Percentiles rank a stretch among this genome's conserved stretches.
These are phyloP conservation scores for Collichthys lucidus DNA, from an alignment of 2,113 vertebrate genomes.

Conservation along the genomic window DNA sequence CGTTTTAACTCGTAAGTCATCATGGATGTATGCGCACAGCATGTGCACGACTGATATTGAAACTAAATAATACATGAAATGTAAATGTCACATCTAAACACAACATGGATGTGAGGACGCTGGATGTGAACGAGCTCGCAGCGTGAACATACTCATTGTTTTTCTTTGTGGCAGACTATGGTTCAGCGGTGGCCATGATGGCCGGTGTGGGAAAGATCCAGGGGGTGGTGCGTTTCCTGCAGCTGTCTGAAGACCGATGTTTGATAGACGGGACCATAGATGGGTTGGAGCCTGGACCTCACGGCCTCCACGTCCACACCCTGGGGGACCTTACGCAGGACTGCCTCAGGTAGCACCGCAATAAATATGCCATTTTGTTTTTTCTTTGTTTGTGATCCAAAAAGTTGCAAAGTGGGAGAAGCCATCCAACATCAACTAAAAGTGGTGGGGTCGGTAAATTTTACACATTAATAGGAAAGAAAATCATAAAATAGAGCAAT, in stretches of 20 bases:
- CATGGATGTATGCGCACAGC: too few species aligned
- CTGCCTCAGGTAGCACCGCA: constrained; percentile 84
- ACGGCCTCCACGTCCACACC: constrained; percentile 90
- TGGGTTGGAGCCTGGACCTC: constrained; percentile 86
- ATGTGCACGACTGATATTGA: not conserved
- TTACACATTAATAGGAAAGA: too few species aligned
- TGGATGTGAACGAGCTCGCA: not conserved
- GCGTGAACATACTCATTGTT: not conserved
- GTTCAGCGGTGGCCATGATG: constrained; percentile 90
- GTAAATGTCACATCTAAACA: not conserved
- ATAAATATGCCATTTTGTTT: not conserved
- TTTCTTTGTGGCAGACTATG: constrained; percentile 80
- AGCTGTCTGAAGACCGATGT: constrained; percentile 84
- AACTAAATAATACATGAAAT: too few species aligned
- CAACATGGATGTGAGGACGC: not conserved
- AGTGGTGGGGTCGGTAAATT: too few species aligned
- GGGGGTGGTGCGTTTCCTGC: constrained; percentile 91
- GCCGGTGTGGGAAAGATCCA: constrained; percentile 76
- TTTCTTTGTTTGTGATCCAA: not conserved
- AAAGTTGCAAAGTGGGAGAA: not conserved
- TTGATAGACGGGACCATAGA: constrained; percentile 92
- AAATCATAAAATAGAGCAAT: too few species aligned
- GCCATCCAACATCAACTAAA: too few species aligned
- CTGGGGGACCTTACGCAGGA: constrained; percentile 87
- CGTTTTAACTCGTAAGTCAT: too few species aligned